Evolutionary conservation across 2,797 vertebrate genomes (phyloP).

Genomic region (Okamejei kenojei): DNA sequence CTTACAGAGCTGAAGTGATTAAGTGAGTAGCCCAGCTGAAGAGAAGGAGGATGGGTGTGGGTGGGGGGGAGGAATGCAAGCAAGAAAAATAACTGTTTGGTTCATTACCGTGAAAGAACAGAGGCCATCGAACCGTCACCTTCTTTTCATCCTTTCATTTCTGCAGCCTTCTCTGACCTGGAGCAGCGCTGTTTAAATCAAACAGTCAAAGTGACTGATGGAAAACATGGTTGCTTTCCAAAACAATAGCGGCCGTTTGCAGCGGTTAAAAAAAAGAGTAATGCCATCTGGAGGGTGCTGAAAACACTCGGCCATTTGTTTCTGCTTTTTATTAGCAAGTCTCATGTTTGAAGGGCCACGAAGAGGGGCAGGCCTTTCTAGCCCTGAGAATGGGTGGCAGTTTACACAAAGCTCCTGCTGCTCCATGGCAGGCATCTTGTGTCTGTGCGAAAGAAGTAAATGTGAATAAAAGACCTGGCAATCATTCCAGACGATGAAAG

Average conservation of each 20-base stretch:
- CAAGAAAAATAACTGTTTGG: conserved; percentile 48
- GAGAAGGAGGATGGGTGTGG: conserved; percentile 37
- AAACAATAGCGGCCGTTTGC: conserved; percentile 46
- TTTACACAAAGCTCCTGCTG: background rate
- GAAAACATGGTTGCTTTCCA: conserved; percentile 41
- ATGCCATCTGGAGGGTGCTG: conserved; percentile 58
- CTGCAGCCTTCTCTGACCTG: conserved; percentile 47
- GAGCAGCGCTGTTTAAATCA: conserved; percentile 47
- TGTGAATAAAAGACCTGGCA: conserved; percentile 20
- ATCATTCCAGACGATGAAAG: conserved; percentile 27
- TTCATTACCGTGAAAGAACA: conserved; percentile 55
- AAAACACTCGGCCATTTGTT: conserved; percentile 59
- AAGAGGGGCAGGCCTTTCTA: conserved; percentile 45
- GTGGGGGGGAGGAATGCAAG: conserved; percentile 28
- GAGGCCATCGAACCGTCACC: conserved; percentile 49
- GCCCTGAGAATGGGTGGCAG: background rate
- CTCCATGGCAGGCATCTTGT: background rate
- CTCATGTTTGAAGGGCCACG: conserved; percentile 45
- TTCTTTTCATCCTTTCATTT: conserved; percentile 47
- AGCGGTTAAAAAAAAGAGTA: conserved; percentile 39
- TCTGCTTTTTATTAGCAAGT: conserved; percentile 35
- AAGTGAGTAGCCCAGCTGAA: background rate
- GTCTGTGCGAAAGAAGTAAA: conserved; percentile 37
- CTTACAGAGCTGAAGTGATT: conserved; percentile 3
- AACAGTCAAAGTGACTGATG: conserved; percentile 45